Conservation (phyloP, 2,797 vertebrate species). For the Chrosomus eos region DNA sequence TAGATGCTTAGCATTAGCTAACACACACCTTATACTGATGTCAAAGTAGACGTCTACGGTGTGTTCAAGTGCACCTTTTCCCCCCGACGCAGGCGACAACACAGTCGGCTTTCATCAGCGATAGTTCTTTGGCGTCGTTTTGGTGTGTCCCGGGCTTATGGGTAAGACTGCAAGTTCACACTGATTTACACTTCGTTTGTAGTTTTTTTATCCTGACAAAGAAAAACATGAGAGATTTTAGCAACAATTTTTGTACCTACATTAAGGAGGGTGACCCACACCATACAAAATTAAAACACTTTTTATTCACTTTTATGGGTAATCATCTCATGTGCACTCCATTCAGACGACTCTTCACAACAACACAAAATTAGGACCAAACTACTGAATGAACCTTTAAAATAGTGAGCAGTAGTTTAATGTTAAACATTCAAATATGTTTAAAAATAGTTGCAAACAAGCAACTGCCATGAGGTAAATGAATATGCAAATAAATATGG, state of each 20-base stretch:
- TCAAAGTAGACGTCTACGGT: background rate
- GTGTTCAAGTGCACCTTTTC: no score
- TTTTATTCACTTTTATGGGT: background rate
- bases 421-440: background rate
- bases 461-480: background rate
- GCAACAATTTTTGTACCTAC: background rate
- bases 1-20: background rate
- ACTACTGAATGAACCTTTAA: background rate
- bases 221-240: background rate
- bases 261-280: background rate
- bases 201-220: background rate
- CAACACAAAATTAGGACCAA: background rate
- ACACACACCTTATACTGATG: background rate
- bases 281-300: background rate
- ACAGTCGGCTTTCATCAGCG: no score
- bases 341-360: background rate
- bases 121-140: no score
- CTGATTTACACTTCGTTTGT: background rate
- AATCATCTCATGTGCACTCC: background rate
- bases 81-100: no score
- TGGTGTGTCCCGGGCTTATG: no score
- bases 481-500: background rate
- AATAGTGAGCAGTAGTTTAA: background rate
- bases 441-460: background rate
- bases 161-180: background rate